Percentiles rank a stretch among this genome's conserved stretches.
Conservation (phyloP, 2,113 vertebrate species). For the Amia ocellicauda region DNA sequence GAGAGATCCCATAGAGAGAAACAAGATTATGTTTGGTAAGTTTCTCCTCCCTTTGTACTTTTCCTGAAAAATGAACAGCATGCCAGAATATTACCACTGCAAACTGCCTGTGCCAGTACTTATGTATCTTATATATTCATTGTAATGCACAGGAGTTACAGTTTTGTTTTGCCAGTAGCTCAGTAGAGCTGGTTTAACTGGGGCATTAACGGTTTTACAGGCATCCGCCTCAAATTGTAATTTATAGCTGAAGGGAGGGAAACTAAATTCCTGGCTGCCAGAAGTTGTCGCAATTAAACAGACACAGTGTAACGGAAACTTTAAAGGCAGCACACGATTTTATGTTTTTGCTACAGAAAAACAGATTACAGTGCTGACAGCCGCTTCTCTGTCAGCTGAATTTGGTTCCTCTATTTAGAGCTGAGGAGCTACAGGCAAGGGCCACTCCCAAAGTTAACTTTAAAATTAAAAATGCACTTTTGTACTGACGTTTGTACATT, state of each 20-base stretch:
- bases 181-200: neutral
- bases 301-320: neutral
- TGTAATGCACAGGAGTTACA: neutral
- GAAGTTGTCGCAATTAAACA: neutral
- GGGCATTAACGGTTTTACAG: slow-evolving; percentile 16
- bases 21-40: slow-evolving; percentile 31
- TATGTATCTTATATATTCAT: neutral
- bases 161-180: neutral
- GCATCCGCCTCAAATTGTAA: slow-evolving; percentile 5
- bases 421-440: neutral
- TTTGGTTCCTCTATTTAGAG: neutral
- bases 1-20: slow-evolving; percentile 7
- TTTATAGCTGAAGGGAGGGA: neutral
- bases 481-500: too few relatives aligned
- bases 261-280: neutral
- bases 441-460: slow-evolving; percentile 13
- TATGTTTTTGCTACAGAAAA: neutral
- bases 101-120: neutral
- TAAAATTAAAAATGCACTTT: too few relatives aligned
- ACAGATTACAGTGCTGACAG: too few relatives aligned
- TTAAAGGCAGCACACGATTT: neutral
- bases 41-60: neutral
- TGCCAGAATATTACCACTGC: neutral
- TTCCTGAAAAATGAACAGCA: neutral
- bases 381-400: neutral